Evolutionary conservation across 2,888 invertebrate species (phyloP).

Genomic region (Dryococelus australis): DNA sequence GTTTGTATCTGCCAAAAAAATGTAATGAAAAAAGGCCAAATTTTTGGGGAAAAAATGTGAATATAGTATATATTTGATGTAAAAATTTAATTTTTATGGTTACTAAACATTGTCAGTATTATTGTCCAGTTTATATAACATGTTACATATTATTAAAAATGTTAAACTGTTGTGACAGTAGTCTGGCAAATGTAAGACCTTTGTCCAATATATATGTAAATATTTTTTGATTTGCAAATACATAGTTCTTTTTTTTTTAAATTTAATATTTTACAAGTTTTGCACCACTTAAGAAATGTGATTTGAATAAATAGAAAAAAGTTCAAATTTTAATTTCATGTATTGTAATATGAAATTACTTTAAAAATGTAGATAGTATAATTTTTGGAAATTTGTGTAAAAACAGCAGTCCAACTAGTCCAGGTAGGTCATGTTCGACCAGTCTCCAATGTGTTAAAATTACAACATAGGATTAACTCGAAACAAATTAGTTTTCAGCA

Average conservation of each 20-base stretch:
- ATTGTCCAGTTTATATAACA: background rate
- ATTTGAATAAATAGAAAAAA: background rate
- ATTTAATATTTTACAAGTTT: background rate
- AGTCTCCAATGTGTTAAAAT: slow-evolving; percentile 16
- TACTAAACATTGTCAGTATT: background rate
- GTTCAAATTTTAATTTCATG: background rate
- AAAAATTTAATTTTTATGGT: background rate
- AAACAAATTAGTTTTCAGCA: no score
- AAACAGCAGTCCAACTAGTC: background rate
- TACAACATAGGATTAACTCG: no score
- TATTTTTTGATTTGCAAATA: background rate
- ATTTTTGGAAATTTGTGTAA: background rate
- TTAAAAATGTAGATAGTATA: background rate
- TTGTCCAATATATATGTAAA: background rate
- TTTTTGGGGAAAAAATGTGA: background rate
- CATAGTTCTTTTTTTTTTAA: background rate
- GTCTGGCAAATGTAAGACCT: no score
- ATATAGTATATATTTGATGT: background rate
- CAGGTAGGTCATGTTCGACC: background rate
- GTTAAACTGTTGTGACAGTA: no score
- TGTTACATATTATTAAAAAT: background rate
- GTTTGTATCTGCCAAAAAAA: background rate
- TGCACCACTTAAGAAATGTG: background rate
- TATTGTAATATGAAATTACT: background rate
- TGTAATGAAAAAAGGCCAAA: background rate